These are phyloP conservation scores for Rutilus rutilus DNA, from an alignment of 2,113 vertebrate genomes.

Conservation along the genomic window DNA sequence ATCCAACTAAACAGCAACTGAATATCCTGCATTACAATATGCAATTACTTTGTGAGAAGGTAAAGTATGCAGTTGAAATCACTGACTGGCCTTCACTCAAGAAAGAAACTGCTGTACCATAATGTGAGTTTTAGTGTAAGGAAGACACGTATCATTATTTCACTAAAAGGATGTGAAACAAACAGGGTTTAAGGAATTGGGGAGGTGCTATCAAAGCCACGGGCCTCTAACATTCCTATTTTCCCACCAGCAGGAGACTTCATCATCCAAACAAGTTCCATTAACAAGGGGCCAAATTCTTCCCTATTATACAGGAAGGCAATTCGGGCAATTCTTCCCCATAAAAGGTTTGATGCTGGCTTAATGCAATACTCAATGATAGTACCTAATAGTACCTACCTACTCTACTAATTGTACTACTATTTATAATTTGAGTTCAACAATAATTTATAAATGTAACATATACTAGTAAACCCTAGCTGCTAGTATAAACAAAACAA, in stretches of 20 bases:
- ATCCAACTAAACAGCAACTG: not conserved
- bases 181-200: conserved; percentile 27
- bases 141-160: conserved; percentile 25
- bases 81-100: not conserved
- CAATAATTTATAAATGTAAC: not conserved
- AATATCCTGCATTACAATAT: not conserved
- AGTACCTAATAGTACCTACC: not conserved
- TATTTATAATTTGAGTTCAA: not conserved
- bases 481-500: not conserved
- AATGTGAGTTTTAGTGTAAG: not conserved
- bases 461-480: not conserved
- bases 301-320: conserved; percentile 48
- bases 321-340: conserved; percentile 18
- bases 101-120: not conserved
- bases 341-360: conserved; percentile 28
- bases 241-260: conserved; percentile 63
- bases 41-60: not conserved
- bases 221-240: conserved; percentile 48
- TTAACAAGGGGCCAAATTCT: conserved; percentile 50
- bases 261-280: conserved; percentile 53
- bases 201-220: conserved; percentile 36
- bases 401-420: not conserved
- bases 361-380: not conserved
- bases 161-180: conserved; percentile 38
- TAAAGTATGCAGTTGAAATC: not conserved